Conservation (phyloP, 2,797 vertebrate species). For the Oophaga sylvatica region DNA sequence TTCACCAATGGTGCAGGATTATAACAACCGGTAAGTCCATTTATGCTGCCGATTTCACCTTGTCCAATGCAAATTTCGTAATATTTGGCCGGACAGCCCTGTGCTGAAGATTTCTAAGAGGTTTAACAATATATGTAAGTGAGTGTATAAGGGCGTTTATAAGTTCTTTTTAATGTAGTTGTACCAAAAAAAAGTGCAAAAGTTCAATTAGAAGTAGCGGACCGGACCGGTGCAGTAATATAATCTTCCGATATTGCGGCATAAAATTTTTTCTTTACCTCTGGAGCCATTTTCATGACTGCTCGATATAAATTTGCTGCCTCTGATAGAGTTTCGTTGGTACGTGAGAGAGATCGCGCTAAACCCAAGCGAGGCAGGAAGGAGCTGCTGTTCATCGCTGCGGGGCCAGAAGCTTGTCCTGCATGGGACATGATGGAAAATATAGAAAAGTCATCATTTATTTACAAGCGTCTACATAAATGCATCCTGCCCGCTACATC, state of each 20-base stretch:
- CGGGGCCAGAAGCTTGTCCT: background rate
- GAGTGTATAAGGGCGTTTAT: no score
- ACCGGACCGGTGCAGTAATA: background rate
- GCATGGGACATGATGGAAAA: background rate
- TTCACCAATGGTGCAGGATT: no score
- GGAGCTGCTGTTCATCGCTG: constrained; percentile 68
- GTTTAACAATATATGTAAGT: no score
- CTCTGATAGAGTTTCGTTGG: constrained; percentile 64
- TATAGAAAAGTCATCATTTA: background rate
- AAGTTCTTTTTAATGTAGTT: no score
- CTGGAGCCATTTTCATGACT: constrained; percentile 73
- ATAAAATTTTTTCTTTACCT: constrained; percentile 61
- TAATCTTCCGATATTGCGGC: no score
- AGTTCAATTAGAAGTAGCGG: background rate
- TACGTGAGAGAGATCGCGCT: constrained; percentile 69
- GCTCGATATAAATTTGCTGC: constrained; percentile 69
- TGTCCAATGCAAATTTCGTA: no score
- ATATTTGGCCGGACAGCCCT: no score
- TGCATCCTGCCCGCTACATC: background rate
- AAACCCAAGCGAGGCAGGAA: constrained; percentile 70
- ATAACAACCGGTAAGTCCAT: no score
- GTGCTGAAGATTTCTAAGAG: no score
- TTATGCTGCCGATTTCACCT: no score
- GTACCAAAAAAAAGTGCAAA: no score
- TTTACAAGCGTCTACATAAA: background rate